Base-by-base conservation (phyloP, 1,140 invertebrate species). In the Bombus sylvicola region DNA sequence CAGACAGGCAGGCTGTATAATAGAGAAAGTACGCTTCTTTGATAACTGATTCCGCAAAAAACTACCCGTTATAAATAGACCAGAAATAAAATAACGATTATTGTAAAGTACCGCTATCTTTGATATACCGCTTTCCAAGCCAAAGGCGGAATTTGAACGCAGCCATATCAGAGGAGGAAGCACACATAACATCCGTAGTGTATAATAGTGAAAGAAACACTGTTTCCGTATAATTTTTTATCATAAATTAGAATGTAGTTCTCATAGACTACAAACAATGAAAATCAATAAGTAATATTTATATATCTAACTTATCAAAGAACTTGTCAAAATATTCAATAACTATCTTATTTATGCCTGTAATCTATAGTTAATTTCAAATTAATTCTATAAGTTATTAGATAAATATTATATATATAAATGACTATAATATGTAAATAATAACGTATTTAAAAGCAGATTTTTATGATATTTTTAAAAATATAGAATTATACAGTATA, bases 1-100 rank as follows among this genome's bases (percentile, higher is more conserved):
- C 88, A 92, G 80, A 89, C 81, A 92, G 77, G 88, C 88, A 91
- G 81, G 81, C 86, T 86, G 39, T 90, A 89, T 71, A 41, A 87
- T 37, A 86, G 79, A 90, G 71, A 88, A 85, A 84, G 71, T 76
- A 84, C 64, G 34, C 69, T 86, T 87, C 64, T 80, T 77, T 90
- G 85, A 59, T 43, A 13, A 80, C 53, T 86, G 80, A 68, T 78
- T 81, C 68, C 28, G 25, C 68, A 62, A 80, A 86, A 68, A 80
- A 89, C 34, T 68, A 86, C 13, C 47, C 34, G 59, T 82, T 22
- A 83, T 62, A 81, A 79, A 53, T 69, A 72, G 76, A 81, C 73
- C 69, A 89, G 64, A 68, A 69, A 83, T 81, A n/a, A 81, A 85
- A 53, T 57, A 68, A 80, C n/a, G 43, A 83, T 78, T 59, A 81